These are phyloP conservation scores for Merodon equestris DNA, from an alignment of 2,888 invertebrate genomes.

Conservation along the genomic window DNA sequence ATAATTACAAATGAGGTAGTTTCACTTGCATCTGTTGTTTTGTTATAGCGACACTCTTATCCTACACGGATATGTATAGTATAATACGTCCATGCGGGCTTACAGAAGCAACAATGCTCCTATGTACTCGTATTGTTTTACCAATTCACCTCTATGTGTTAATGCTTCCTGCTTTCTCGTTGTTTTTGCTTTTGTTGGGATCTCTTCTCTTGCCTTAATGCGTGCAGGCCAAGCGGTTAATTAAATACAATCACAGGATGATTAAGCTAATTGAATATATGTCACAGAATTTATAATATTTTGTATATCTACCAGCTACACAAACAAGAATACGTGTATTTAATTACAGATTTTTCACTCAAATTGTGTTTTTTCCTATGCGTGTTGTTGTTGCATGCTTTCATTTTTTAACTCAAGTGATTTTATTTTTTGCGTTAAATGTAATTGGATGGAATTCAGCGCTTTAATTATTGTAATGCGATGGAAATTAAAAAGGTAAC, in stretches of 20 bases:
- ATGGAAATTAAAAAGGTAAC: too few relatives aligned
- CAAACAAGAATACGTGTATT: too few relatives aligned
- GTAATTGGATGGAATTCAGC: slow-evolving; percentile 9
- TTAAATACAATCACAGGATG: slow-evolving; percentile 37
- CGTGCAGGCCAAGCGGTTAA: slow-evolving; percentile 26
- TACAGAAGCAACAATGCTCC: too few relatives aligned
- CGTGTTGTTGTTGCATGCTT: neutral
- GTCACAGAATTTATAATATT: slow-evolving; percentile 10
- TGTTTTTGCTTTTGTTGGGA: too few relatives aligned
- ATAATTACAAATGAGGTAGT: slow-evolving; percentile 4
- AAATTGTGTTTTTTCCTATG: too few relatives aligned
- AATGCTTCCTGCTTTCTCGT: too few relatives aligned
- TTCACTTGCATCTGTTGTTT: neutral
- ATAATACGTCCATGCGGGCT: too few relatives aligned
- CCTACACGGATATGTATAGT: neutral
- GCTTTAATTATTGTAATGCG: too few relatives aligned
- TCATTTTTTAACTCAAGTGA: slow-evolving; percentile 6
- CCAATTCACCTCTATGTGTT: too few relatives aligned
- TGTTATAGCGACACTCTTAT: neutral
- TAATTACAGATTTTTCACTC: slow-evolving; percentile 8
- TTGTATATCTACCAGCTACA: too few relatives aligned
- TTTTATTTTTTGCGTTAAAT: neutral
- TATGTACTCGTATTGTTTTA: too few relatives aligned
- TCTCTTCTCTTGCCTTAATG: slow-evolving; percentile 17
- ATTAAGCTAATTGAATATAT: slow-evolving; percentile 50